These are phyloP conservation scores for Psilanteris sp. DNA, from an alignment of 1,140 invertebrate species.

Conservation along the genomic window DNA sequence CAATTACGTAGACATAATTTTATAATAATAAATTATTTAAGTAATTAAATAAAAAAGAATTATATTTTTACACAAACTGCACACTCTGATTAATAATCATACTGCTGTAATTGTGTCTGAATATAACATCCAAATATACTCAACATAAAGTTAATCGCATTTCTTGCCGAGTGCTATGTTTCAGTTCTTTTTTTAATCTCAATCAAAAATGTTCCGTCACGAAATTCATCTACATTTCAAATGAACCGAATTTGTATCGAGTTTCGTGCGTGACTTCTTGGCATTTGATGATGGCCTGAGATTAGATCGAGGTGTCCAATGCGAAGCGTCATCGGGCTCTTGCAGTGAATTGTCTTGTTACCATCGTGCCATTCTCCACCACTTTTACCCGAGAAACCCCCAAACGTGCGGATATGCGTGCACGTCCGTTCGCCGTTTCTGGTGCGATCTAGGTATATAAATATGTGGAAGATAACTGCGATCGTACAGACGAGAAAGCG, in stretches of 20 bases:
- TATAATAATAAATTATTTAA: too few relatives aligned
- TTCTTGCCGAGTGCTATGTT: too few relatives aligned
- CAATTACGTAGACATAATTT: too few relatives aligned
- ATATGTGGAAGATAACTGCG: constrained; percentile 65
- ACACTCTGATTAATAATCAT: too few relatives aligned
- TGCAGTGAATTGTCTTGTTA: constrained; percentile 13
- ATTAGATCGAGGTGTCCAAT: not conserved
- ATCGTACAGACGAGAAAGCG: constrained; percentile 67
- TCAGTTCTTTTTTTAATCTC: too few relatives aligned
- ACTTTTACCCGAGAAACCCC: constrained; percentile 58
- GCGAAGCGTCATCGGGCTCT: constrained; percentile 2
- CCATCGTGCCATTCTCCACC: constrained; percentile 33
- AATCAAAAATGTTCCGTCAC: too few relatives aligned
- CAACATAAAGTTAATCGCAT: too few relatives aligned
- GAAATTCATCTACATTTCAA: too few relatives aligned
- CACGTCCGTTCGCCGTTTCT: constrained; percentile 56
- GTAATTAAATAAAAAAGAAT: too few relatives aligned
- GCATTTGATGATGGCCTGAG: constrained; percentile 4
- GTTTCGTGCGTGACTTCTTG: constrained; percentile 2
- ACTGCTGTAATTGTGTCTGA: too few relatives aligned
- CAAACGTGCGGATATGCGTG: constrained; percentile 54
- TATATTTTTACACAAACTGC: too few relatives aligned
- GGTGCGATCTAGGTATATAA: constrained; percentile 65
- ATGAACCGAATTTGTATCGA: not conserved
- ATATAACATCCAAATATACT: too few relatives aligned